Conservation (phyloP, 2,113 vertebrate species). For the Pristiophorus japonicus region DNA sequence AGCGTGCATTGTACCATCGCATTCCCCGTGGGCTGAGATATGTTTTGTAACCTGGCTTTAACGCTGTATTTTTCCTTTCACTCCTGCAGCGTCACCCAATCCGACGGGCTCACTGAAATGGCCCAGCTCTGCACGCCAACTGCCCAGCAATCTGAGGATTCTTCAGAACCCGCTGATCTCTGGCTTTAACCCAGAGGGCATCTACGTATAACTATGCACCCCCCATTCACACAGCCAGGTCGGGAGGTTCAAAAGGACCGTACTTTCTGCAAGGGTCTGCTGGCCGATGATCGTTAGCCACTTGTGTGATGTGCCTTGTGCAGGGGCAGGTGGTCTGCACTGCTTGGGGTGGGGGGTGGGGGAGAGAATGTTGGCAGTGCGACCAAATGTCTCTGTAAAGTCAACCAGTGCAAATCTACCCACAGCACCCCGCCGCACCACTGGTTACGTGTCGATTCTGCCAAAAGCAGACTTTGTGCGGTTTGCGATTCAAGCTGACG, state of each 20-base stretch:
- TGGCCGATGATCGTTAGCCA: constrained; percentile 48
- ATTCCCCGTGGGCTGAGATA: not conserved
- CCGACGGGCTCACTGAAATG: constrained; percentile 82
- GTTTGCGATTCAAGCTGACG: not conserved
- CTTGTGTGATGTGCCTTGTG: not conserved
- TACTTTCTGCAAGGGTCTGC: constrained; percentile 47
- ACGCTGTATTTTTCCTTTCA: not conserved
- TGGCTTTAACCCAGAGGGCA: constrained; percentile 90
- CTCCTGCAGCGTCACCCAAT: constrained; percentile 60
- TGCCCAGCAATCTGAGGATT: constrained; percentile 78
- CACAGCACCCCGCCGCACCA: not conserved
- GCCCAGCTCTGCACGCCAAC: constrained; percentile 66
- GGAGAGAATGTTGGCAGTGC: not conserved
- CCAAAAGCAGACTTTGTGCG: not conserved
- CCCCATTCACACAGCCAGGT: constrained; percentile 46
- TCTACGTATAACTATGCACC: constrained; percentile 78
- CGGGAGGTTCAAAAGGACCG: constrained; percentile 45
- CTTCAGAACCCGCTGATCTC: constrained; percentile 79
- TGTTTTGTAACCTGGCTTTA: not conserved
- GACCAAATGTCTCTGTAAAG: not conserved
- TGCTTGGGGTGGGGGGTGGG: no score
- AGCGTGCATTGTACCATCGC: no score
- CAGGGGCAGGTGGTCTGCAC: not conserved
- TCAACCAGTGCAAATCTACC: not conserved
- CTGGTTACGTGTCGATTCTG: not conserved